Evolutionary conservation across 2,113 vertebrate genomes (phyloP), one percentile per base, ranked within the genome.

Genomic region (Lates calcarifer): DNA sequence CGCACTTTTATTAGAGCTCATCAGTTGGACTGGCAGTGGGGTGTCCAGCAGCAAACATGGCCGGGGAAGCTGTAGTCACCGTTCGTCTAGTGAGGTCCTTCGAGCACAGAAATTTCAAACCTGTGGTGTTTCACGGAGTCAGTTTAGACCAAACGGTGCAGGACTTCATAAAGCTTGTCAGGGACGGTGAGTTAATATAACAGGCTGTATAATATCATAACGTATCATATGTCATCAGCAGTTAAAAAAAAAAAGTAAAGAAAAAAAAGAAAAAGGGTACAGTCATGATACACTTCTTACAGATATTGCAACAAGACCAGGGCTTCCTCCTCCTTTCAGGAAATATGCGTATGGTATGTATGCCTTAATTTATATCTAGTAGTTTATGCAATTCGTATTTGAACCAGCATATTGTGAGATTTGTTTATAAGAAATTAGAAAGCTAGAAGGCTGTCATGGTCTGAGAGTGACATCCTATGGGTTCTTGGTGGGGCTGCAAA

Each of bases 1-100:
- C 17, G 18, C 13, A 3, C 9, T 14, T 10, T 37, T 10, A 14
- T 41, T 13, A 43, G 14, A 5, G 41, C 41, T 43, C 15, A 43
- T 6, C 20, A 26, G 2, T 0, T 1, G n/a, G 35, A 2, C 11
- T 37, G 33, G 41, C 14, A 6, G 41, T 2, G 15, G 5, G 41
- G 47, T 49, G 47, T 49, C 47, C 8, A n/a, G 47, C 47, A 47
- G 6, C 45, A 49, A 45, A 29, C 33, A 97, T 97, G 97, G 93
- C 95, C 0, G 91, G 83, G 12, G 79, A 80, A 15, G 93, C 89
- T 0, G 96, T 97, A 4, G 1, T 99, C 74, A 97, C 97, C 0
- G 96, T 98, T n/a, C 96, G 98, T 0, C 94, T 99, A 1, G 95
- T 99, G 20, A 93, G 97, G 31, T 99, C 97, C 1, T 99, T 99